These are phyloP conservation scores for Cyprinus carpio DNA, from an alignment of 2,113 vertebrate species.

Conservation along the genomic window DNA sequence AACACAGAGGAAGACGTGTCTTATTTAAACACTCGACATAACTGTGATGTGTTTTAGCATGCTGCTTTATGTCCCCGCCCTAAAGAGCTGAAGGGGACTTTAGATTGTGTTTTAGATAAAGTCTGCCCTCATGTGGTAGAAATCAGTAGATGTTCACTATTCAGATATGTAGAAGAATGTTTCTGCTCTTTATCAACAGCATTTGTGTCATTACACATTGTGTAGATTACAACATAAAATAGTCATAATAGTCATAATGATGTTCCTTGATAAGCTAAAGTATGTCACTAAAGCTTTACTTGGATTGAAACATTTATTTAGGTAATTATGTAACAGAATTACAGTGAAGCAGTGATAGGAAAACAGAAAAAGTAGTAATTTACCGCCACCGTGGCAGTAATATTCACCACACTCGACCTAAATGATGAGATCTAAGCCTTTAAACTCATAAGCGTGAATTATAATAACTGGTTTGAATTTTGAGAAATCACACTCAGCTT, in stretches of 20 bases:
- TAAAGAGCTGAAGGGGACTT: neutral
- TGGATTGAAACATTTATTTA: neutral
- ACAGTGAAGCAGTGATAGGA: neutral
- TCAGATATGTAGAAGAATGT: neutral
- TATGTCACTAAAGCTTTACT: neutral
- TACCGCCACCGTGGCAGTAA: neutral
- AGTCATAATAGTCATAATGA: too few species aligned
- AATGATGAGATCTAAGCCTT: neutral
- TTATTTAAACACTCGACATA: neutral
- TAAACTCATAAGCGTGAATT: neutral
- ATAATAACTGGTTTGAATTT: neutral
- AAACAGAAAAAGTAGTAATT: neutral
- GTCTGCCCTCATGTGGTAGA: conserved; percentile 39
- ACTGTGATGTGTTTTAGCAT: neutral
- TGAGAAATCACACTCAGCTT: neutral
- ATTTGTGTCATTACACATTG: neutral
- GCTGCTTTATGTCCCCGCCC: neutral
- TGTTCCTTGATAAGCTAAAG: too few species aligned
- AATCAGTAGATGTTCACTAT: neutral
- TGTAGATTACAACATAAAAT: neutral
- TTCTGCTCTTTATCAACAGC: neutral
- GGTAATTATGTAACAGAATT: neutral
- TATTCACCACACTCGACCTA: neutral
- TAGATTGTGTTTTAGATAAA: neutral
- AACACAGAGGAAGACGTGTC: neutral